Percentiles rank a stretch among this genome's conserved stretches.
phyloP scores from a whole-genome alignment of 2,797 vertebrate genomes.

The Enteromius treurensis region DNA sequence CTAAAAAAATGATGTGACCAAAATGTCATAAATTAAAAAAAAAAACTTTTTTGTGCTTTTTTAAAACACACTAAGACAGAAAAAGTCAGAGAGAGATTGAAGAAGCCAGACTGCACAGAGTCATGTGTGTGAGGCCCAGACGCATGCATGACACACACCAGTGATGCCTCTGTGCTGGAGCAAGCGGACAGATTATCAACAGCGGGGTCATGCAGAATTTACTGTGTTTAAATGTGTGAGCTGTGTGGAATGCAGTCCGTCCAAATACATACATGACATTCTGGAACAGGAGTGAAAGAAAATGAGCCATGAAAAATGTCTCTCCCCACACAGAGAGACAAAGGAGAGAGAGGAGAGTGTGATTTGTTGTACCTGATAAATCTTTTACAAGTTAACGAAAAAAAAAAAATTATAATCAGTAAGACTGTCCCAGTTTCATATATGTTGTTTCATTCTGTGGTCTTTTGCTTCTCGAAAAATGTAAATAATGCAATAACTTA shows the following conservation, averaged over 20 bases:
- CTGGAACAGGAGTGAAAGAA: constrained; percentile 73
- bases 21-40: neutral
- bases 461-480: neutral
- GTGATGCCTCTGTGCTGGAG: constrained; percentile 20
- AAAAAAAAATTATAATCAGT: neutral
- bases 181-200: constrained; percentile 46
- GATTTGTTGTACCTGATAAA: constrained; percentile 17
- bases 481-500: neutral
- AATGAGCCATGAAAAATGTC: constrained; percentile 44
- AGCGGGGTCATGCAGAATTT: constrained; percentile 71
- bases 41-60: neutral
- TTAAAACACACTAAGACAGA: neutral
- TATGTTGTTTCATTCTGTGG: neutral
- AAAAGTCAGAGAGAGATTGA: constrained; percentile 45
- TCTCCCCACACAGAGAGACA: constrained; percentile 24
- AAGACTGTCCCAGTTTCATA: neutral
- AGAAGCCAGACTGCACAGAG: neutral
- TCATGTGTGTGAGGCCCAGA: constrained; percentile 49
- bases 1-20: neutral
- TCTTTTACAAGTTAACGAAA: neutral
- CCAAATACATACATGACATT: constrained; percentile 76
- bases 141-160: constrained; percentile 51
- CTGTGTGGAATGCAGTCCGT: constrained; percentile 75
- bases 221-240: constrained; percentile 75
- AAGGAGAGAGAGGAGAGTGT: constrained; percentile 1